A percentile compares a stretch with the other conserved stretches of the same genome.
These are phyloP conservation scores for Caenorhabditis afra DNA, from an alignment of 2,888 invertebrate genomes.

Conservation along the genomic window DNA sequence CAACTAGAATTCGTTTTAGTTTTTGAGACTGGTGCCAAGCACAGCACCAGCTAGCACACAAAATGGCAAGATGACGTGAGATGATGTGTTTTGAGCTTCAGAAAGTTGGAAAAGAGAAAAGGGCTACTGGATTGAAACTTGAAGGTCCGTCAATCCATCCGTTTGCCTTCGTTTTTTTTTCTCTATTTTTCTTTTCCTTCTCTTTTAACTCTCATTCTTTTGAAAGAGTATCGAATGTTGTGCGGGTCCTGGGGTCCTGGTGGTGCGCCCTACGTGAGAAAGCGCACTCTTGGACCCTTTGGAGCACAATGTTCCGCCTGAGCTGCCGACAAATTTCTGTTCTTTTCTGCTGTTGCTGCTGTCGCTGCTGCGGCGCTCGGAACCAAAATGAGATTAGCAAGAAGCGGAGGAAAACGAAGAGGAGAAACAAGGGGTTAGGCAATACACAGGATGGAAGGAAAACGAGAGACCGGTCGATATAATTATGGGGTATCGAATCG, in stretches of 20 bases:
- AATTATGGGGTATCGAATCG: constrained; percentile 29
- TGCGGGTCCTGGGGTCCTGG: no score
- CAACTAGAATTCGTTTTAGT: not conserved
- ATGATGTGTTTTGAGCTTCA: not conserved
- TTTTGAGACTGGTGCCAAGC: constrained; percentile 33
- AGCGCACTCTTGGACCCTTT: constrained; percentile 17
- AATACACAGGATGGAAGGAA: not conserved
- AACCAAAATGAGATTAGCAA: no score
- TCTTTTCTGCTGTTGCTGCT: constrained; percentile 16
- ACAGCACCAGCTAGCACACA: not conserved
- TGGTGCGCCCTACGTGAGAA: constrained; percentile 45
- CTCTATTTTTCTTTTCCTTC: no score
- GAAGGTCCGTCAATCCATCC: not conserved
- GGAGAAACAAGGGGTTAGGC: constrained; percentile 17
- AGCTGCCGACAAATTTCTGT: constrained; percentile 10
- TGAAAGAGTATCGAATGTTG: constrained; percentile 52
- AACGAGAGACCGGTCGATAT: constrained; percentile 40
- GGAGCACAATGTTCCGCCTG: constrained; percentile 9
- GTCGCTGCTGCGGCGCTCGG: no score
- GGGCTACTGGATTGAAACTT: constrained; percentile 1
- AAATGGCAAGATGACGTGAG: not conserved
- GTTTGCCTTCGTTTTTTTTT: not conserved
- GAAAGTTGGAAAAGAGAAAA: constrained; percentile 9
- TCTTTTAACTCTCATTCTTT: not conserved
- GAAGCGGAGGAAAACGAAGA: constrained; percentile 2